These are phyloP conservation scores for Pandemis cinnamomeana DNA, from an alignment of 2,888 invertebrate genomes.

Conservation along the genomic window DNA sequence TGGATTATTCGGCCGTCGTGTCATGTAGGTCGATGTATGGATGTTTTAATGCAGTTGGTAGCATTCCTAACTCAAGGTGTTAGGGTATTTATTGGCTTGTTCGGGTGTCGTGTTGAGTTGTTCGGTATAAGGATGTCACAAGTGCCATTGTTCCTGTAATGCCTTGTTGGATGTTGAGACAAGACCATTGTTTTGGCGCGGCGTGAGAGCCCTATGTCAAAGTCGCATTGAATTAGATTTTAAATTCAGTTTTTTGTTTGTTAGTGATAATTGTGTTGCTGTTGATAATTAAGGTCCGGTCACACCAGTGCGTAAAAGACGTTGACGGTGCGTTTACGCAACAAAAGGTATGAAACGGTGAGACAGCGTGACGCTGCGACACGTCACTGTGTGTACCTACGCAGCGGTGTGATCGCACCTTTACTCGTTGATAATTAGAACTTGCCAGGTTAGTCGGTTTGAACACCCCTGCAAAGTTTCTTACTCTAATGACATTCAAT, in stretches of 20 bases:
- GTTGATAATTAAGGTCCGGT: background rate
- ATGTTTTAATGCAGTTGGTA: slow-evolving; percentile 4
- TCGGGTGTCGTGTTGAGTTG: background rate
- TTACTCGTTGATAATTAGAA: too few relatives aligned
- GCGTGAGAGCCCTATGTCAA: slow-evolving; percentile 60
- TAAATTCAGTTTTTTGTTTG: slow-evolving; percentile 45
- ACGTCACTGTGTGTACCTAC: too few relatives aligned
- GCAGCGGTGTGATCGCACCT: too few relatives aligned
- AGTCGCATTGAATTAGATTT: slow-evolving; percentile 59
- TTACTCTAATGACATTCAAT: too few relatives aligned
- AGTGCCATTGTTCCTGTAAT: slow-evolving; percentile 61
- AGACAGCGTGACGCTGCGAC: too few relatives aligned
- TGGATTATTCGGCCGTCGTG: background rate
- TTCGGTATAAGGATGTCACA: slow-evolving; percentile 28
- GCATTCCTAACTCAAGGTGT: background rate
- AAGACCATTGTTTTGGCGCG: slow-evolving; percentile 66
- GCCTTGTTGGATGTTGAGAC: slow-evolving; percentile 62
- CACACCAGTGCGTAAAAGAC: too few relatives aligned
- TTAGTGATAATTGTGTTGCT: slow-evolving; percentile 45
- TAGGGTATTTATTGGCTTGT: background rate
- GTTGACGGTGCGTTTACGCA: too few relatives aligned
- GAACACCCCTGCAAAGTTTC: too few relatives aligned
- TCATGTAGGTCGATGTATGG: slow-evolving; percentile 1
- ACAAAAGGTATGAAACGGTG: too few relatives aligned
- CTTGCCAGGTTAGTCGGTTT: too few relatives aligned